These are phyloP conservation scores for Lagopus leucura DNA, from an alignment of 2,113 vertebrate species.

Conservation along the genomic window DNA sequence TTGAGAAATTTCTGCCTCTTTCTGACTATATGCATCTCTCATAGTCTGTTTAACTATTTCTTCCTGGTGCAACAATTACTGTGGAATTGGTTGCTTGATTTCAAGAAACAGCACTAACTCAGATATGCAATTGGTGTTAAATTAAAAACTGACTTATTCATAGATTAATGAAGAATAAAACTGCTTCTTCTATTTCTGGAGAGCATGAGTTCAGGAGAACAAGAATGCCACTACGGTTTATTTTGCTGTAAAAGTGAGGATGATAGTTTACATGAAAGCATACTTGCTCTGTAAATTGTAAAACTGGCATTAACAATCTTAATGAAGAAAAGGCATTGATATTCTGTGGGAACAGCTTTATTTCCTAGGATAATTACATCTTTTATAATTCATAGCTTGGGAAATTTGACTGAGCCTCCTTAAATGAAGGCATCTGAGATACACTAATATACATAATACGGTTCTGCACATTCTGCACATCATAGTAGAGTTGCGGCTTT, in stretches of 20 bases:
- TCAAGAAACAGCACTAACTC: background rate
- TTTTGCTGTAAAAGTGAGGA: constrained; percentile 41
- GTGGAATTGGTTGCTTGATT: background rate
- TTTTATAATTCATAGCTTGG: background rate
- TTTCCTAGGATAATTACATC: constrained; percentile 21
- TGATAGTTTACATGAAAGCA: background rate
- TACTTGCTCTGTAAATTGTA: background rate
- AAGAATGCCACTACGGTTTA: background rate
- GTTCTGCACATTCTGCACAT: background rate
- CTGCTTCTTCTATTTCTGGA: background rate
- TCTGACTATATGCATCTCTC: background rate
- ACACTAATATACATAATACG: background rate
- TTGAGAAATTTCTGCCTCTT: background rate
- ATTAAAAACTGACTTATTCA: background rate
- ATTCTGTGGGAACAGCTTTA: background rate
- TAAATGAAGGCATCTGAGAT: background rate
- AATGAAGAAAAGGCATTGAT: background rate
- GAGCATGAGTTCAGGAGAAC: background rate
- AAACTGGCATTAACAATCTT: background rate
- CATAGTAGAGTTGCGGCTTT: background rate
- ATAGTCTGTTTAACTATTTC: background rate
- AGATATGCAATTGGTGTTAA: background rate
- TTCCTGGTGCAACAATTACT: background rate
- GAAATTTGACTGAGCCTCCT: background rate
- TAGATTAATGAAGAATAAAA: background rate